A percentile compares a stretch with the other conserved stretches of the same genome.
Conservation (phyloP, 2,888 invertebrate species). For the Pheosia gnoma region DNA sequence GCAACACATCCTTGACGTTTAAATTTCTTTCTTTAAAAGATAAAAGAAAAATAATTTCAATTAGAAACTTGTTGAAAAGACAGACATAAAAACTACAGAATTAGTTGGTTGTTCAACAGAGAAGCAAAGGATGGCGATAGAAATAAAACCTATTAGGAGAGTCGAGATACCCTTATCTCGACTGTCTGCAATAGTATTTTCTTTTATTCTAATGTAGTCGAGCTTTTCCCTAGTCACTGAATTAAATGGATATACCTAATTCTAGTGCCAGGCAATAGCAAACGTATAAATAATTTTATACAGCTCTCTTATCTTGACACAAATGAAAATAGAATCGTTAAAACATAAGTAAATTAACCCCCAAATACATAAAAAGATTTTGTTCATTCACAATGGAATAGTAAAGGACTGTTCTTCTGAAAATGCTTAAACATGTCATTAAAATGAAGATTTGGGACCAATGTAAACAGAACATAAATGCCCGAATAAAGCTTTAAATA, state of each 20-base stretch:
- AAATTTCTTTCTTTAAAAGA: background rate
- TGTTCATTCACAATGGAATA: too few species aligned
- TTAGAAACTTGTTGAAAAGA: conserved; percentile 1
- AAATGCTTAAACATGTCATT: too few species aligned
- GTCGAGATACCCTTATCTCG: conserved; percentile 1
- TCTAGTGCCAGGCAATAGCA: background rate
- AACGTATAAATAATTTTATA: conserved; percentile 23
- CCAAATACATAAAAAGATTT: too few species aligned
- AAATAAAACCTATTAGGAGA: conserved; percentile 4
- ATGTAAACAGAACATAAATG: too few species aligned
- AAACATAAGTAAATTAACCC: conserved; percentile 27
- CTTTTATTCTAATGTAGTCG: background rate
- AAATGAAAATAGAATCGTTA: conserved; percentile 23
- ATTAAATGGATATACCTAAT: background rate
- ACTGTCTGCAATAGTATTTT: background rate
- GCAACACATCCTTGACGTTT: background rate
- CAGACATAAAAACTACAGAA: conserved; percentile 1
- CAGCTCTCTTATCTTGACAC: conserved; percentile 30
- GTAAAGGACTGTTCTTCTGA: too few species aligned
- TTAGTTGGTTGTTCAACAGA: background rate
- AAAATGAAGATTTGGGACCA: too few species aligned
- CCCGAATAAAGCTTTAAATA: too few species aligned
- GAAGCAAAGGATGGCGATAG: background rate
- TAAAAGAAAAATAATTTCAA: conserved; percentile 20
- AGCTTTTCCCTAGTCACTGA: background rate